These are phyloP conservation scores for Bufotes viridis DNA, from an alignment of 2,797 vertebrate species.

Conservation along the genomic window DNA sequence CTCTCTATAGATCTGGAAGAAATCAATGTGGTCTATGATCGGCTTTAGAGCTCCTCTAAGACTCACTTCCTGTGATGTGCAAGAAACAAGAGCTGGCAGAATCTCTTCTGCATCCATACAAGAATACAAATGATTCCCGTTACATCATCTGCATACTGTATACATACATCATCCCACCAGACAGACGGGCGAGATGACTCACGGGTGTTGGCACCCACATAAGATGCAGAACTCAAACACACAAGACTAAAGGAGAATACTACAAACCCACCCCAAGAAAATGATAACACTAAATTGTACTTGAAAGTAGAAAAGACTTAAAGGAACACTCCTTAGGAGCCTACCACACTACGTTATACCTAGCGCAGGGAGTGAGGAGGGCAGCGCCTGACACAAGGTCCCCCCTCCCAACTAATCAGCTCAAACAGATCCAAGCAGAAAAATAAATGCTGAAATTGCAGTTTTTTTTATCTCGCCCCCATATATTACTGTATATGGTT, in stretches of 20 bases:
- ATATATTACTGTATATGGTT: no score
- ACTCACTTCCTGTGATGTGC: neutral
- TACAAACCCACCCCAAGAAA: neutral
- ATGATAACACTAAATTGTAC: no score
- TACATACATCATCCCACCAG: conserved; percentile 6
- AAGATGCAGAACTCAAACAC: neutral
- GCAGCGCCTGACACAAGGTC: no score
- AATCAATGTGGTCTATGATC: neutral
- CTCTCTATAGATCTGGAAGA: neutral
- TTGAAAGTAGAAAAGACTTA: no score
- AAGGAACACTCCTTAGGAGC: no score
- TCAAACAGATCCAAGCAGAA: no score
- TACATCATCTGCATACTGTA: conserved; percentile 27
- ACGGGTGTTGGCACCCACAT: neutral
- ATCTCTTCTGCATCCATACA: conserved; percentile 12
- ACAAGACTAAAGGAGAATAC: neutral
- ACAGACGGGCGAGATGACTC: conserved; percentile 10
- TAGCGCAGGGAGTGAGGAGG: no score
- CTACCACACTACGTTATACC: no score
- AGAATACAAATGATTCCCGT: conserved; percentile 37
- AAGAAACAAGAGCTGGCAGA: neutral
- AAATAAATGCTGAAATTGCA: no score
- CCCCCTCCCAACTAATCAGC: no score
- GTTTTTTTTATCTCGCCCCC: no score
- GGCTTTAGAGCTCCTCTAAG: neutral